Base-by-base conservation (phyloP, 2,797 vertebrate genomes). In the Tenualosa ilisha region DNA sequence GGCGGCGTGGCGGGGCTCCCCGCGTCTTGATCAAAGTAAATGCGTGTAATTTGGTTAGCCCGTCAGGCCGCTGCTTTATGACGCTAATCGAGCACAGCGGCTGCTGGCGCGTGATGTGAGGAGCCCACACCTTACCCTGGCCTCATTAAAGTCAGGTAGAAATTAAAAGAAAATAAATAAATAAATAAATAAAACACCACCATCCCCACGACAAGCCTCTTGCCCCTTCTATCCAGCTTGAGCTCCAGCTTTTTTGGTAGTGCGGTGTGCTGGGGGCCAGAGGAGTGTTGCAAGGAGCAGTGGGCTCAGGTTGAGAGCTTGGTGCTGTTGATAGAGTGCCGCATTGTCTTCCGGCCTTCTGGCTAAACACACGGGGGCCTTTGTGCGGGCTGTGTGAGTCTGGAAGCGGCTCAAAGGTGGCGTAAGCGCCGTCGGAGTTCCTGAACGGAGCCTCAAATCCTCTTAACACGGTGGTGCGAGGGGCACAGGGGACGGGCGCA, bases 1-100 rank as follows among this genome's bases (percentile, higher is more conserved):
- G 97, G 93, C 26, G 90, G 95, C 93, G 93, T 93, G 94, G 93
- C 95, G 92, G 93, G 93, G 95, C 95, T 96, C 96, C 96, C 94
- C 94, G 95, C 96, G 93, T 96, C 95, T 95, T 96, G 97, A 99
- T 99, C 97, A 99, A 98, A 99, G 97, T 97, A 96, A 97, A 96
- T 95, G 96, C 92, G 89, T 96, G 95, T 97, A 98, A 97, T 97
- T 97, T 97, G 93, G 97, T 98, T 98, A 99, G 72, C 96, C 96
- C 94, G 93, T 96, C 94, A 94, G 92, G 92, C 90, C 72, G 89
- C 94, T 94, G 90, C 87, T 93, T 92, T 93, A 94, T 94, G 92
- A 92, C 93, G 94, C 93, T 93, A 94, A 95, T 95, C 93, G 93
- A 94, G 92, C 89, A 88, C 90, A 93, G 95, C 96, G 95, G 84